Percentiles rank a stretch among this genome's conserved stretches.
Evolutionary conservation across 2,113 vertebrate genomes (phyloP).

Genomic region (Dipodomys ordii): DNA sequence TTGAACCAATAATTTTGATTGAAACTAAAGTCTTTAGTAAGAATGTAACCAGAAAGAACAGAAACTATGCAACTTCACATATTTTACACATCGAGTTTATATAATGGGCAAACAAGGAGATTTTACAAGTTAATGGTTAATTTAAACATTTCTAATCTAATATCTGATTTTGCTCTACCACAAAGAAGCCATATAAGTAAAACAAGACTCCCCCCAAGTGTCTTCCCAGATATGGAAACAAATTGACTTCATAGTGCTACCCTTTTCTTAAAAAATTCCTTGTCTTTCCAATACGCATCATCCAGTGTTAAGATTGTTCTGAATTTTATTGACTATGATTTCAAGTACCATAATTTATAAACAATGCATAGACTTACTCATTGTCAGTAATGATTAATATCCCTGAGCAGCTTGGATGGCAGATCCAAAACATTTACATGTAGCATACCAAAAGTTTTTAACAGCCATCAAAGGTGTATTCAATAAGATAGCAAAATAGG

Average conservation of each 20-base stretch:
- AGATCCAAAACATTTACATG: neutral
- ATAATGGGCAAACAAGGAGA: neutral
- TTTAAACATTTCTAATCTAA: neutral
- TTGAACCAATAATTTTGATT: neutral
- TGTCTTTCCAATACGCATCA: neutral
- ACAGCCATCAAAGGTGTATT: neutral
- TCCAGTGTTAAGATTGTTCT: neutral
- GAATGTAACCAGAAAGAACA: slow-evolving; percentile 3
- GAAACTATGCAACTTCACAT: neutral
- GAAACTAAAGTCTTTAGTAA: slow-evolving; percentile 24
- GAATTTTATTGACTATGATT: slow-evolving; percentile 40
- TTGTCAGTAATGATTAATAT: slow-evolving; percentile 3
- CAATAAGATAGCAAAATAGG: slow-evolving; percentile 45
- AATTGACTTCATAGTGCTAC: neutral
- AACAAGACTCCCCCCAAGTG: slow-evolving; percentile 24
- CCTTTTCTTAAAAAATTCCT: neutral
- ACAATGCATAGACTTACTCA: neutral
- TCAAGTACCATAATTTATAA: neutral
- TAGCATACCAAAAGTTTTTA: neutral
- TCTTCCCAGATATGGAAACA: slow-evolving; percentile 28
- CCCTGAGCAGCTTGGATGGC: neutral
- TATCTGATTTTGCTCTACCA: neutral
- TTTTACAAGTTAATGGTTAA: neutral
- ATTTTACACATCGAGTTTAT: slow-evolving; percentile 13
- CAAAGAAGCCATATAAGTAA: slow-evolving; percentile 35